phyloP scores from a whole-genome alignment of 2,113 vertebrate species.

The human region DNA sequence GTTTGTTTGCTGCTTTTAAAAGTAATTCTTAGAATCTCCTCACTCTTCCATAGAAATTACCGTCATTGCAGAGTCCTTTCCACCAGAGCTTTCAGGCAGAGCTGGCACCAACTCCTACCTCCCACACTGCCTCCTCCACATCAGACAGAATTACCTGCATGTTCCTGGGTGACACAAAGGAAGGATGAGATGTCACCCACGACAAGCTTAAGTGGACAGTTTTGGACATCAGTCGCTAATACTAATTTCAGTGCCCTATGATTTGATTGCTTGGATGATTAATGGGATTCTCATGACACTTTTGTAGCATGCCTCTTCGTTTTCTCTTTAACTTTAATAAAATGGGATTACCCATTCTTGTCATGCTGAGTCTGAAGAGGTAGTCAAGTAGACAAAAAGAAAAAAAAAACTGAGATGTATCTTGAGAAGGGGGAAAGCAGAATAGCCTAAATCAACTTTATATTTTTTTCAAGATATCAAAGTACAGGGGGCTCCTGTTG shows the following conservation, averaged over 20 bases:
- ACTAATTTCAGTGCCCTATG: slow-evolving; percentile 9
- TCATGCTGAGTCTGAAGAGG: slow-evolving; percentile 40
- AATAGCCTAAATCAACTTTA: not conserved
- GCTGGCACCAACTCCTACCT: not conserved
- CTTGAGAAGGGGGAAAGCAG: not conserved
- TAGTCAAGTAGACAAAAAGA: slow-evolving; percentile 19
- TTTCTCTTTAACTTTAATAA: slow-evolving; percentile 70
- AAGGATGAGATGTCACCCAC: not conserved
- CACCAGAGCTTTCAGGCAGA: not conserved
- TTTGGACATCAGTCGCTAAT: slow-evolving; percentile 44
- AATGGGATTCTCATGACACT: slow-evolving; percentile 63
- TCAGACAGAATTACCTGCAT: not conserved
- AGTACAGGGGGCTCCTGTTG: not conserved
- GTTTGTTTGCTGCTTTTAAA: not conserved
- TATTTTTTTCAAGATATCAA: not conserved
- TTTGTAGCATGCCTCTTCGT: slow-evolving; percentile 39
- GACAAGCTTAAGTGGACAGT: slow-evolving; percentile 36
- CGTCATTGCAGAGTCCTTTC: not conserved
- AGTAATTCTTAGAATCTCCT: not conserved
- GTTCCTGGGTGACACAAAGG: not conserved
- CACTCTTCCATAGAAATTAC: slow-evolving; percentile 20
- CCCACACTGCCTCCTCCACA: not conserved
- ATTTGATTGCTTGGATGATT: slow-evolving; percentile 64
- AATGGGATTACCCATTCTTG: slow-evolving; percentile 68
- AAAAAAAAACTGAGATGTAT: not conserved